Base-by-base conservation (phyloP, 2,113 vertebrate species). In the Eolophus roseicapilla region DNA sequence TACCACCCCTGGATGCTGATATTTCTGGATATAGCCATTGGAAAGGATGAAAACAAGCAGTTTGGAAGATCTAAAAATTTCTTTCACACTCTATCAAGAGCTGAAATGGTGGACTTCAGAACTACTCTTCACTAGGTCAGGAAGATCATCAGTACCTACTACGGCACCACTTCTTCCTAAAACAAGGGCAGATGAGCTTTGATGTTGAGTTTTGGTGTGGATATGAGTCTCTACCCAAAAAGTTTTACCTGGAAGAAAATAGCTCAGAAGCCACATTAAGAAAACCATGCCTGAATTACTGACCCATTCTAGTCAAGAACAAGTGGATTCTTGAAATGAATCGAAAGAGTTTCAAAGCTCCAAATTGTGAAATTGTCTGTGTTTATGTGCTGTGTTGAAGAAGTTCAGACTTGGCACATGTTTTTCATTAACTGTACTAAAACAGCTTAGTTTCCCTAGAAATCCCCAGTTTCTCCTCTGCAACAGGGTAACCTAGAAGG, bases 341-440 rank as follows among this genome's bases (percentile, higher is more conserved):
- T 24, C 67, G 52, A 35, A 68, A 85, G 47, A 46, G 7, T 85
- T 87, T 87, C 71, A 79, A 85, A 95, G 35, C 57, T 94, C 65
- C 27, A 69, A 94, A 73, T 82, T 55, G 27, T 57, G 47, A 82
- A 95, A 88, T 59, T 82, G 44, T 88, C 80, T 95, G 13, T 14
- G 57, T 74, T 95, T 91, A 84, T 47, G 33, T 65, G 75, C 75
- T 82, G 55, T 55, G 43, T 46, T 90, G 65, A 93, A 87, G 65
- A 85, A 95, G 95, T 75, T 90, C 95, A 82, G 85, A 65, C 67
- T 88, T 94, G 93, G 92, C 95, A 96, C 82, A 91, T 85, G 82
- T 93, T 96, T 90, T 87, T 96, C 82, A 94, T 91, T 96, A 96
- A 89, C 78, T 87, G 65, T 70, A 80, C 87, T 87, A 96, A 93